Percentiles rank a stretch among this genome's conserved stretches.
Evolutionary conservation across 1,140 invertebrate species (phyloP).

Genomic region (Ceratina japonica): DNA sequence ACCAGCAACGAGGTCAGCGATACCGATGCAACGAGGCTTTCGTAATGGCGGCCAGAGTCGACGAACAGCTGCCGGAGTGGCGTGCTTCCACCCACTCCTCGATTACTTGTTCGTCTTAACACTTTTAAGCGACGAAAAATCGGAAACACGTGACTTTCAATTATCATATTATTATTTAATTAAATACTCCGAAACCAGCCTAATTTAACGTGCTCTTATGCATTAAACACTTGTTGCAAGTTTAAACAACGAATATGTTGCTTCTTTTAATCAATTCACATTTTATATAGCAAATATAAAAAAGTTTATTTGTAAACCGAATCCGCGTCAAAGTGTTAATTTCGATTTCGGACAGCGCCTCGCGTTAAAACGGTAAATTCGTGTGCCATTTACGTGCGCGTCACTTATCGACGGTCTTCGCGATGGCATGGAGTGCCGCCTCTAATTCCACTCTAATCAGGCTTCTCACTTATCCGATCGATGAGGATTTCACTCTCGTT

Average conservation of each 20-base stretch:
- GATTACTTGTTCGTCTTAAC: constrained; percentile 23
- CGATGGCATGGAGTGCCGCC: neutral
- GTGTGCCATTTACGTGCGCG: neutral
- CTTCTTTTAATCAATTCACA: no score
- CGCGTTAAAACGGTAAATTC: constrained; percentile 5
- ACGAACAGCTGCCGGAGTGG: constrained; percentile 43
- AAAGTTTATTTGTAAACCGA: no score
- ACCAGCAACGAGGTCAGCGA: constrained; percentile 69
- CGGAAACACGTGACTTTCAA: no score
- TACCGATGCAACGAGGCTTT: constrained; percentile 62
- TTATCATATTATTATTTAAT: no score
- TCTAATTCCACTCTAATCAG: constrained; percentile 46
- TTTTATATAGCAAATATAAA: no score
- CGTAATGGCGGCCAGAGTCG: constrained; percentile 57
- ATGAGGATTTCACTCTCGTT: constrained; percentile 48
- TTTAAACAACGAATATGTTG: no score
- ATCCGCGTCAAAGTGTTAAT: no score
- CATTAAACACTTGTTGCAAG: no score
- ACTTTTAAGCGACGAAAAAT: constrained; percentile 26
- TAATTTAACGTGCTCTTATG: no score
- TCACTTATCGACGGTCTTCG: constrained; percentile 6
- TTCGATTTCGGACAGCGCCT: constrained; percentile 1
- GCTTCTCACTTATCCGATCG: constrained; percentile 34
- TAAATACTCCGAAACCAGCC: no score
- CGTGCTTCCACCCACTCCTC: constrained; percentile 30